These are phyloP conservation scores for Shinisaurus crocodilurus DNA, from an alignment of 2,113 vertebrate genomes.

Conservation along the genomic window DNA sequence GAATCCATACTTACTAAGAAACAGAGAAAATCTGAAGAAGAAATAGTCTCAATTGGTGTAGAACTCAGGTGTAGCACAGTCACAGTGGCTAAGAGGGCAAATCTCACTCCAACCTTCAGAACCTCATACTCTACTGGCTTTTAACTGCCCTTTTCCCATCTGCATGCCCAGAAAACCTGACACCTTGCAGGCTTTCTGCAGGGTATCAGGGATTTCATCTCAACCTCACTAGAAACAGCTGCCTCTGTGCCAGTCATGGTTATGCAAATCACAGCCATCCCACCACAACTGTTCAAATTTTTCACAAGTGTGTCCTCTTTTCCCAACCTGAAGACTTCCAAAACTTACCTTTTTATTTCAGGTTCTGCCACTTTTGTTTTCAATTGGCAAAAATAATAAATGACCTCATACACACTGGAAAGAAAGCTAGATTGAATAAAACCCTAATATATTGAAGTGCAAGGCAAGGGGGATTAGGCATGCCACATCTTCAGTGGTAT, in stretches of 20 bases:
- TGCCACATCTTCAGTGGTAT: too few relatives aligned
- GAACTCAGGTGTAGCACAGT: background rate
- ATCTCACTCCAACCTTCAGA: too few relatives aligned
- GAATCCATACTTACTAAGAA: background rate
- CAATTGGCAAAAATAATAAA: background rate
- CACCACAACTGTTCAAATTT: too few relatives aligned
- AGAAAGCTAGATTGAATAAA: background rate
- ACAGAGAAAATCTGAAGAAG: background rate
- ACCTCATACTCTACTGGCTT: too few relatives aligned
- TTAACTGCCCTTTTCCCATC: too few relatives aligned
- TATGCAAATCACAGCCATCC: background rate
- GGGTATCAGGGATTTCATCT: too few relatives aligned
- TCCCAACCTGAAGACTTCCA: background rate
- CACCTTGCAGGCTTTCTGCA: too few relatives aligned
- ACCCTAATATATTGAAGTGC: background rate
- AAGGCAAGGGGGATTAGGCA: too few relatives aligned
- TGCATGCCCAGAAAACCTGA: too few relatives aligned
- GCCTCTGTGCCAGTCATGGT: background rate
- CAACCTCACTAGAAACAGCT: too few relatives aligned
- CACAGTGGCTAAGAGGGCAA: too few relatives aligned
- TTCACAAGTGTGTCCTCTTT: background rate
- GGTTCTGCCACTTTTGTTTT: background rate
- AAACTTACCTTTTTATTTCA: background rate
- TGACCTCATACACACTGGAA: background rate
- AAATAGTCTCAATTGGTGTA: background rate